phyloP scores from a whole-genome alignment of 2,113 vertebrate genomes.

The Nibea albiflora region DNA sequence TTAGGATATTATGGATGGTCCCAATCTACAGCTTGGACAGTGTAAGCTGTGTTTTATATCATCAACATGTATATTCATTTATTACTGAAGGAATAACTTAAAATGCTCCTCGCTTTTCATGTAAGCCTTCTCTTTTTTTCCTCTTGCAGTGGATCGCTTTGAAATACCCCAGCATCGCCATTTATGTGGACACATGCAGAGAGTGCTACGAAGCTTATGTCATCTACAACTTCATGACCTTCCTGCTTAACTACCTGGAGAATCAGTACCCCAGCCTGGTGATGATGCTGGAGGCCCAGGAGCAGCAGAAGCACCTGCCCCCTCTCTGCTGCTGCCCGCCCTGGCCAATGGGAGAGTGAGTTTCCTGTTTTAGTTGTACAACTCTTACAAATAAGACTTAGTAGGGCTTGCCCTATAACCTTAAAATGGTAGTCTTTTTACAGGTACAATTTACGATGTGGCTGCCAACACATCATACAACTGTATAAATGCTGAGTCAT shows the following conservation, averaged over 20 bases:
- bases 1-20: conserved; percentile 99
- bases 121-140: conserved; percentile 30
- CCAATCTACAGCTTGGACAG: conserved; percentile 99
- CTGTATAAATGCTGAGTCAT: background rate
- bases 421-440: too few species aligned
- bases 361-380: conserved; percentile 48
- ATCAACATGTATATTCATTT: background rate
- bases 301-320: conserved; percentile 95
- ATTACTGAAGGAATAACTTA: background rate
- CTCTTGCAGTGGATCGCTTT: conserved; percentile 93
- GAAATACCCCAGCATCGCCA: conserved; percentile 95
- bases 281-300: conserved; percentile 95
- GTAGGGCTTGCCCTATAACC: too few species aligned
- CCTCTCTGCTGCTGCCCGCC: conserved; percentile 96
- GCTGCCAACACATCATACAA: background rate
- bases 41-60: conserved; percentile 85
- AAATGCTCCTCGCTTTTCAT: background rate
- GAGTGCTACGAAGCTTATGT: conserved; percentile 99
- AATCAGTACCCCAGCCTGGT: conserved; percentile 95
- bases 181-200: conserved; percentile 98
- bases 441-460: background rate
- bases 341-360: conserved; percentile 99
- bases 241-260: conserved; percentile 95
- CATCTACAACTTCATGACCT: conserved; percentile 99
- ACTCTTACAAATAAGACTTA: background rate